Evolutionary conservation across 2,797 vertebrate species (phyloP), one percentile per base, ranked within the genome.

Genomic region (Enteromius unitaeniatus): DNA sequence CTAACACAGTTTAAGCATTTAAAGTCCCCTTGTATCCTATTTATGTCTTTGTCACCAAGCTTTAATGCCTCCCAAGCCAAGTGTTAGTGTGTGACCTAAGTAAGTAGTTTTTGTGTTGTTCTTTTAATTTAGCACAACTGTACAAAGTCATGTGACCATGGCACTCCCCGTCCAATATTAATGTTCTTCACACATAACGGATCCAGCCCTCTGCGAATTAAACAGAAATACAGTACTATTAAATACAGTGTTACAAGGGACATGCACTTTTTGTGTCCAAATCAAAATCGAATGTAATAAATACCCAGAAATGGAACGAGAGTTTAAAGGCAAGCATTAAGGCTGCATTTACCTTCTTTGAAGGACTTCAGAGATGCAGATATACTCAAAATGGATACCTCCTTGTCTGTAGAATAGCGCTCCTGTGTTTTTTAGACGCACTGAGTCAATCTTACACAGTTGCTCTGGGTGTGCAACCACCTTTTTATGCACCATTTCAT

Each of bases 141-240:
- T 47, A 95, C 90, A 65, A 93, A 91, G 84, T 96, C 94, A 87
- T 95, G 93, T 64, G 92, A 92, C 95, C 95, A 96, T 0, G 83
- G 88, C 76, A 76, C 47, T 67, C 90, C 89, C 84, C 93, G 91
- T 40, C 88, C 79, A 79, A 95, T 3, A 4, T 88, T 14, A 70
- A 95, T 53, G 83, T 94, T 92, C 84, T 91, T 93, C 85, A 95
- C 90, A 80, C 95, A 95, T 68, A 95, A 53, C 10, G 92, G 91
- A 49, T 79, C 67, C 80, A 89, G 89, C 4, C 10, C 78, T 47
- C 94, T 95, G 85, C 31, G 90, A 86, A 72, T 8, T 34, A 21
- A 79, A 37, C 47, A 75, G 55, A 87, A 60, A 78, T 26, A 26
- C 7, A 37, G 40, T 21, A 19, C 19, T 17, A 15, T 62, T 45